These are phyloP conservation scores for Oeneis ivallda DNA, from an alignment of 2,888 invertebrate species.

Conservation along the genomic window DNA sequence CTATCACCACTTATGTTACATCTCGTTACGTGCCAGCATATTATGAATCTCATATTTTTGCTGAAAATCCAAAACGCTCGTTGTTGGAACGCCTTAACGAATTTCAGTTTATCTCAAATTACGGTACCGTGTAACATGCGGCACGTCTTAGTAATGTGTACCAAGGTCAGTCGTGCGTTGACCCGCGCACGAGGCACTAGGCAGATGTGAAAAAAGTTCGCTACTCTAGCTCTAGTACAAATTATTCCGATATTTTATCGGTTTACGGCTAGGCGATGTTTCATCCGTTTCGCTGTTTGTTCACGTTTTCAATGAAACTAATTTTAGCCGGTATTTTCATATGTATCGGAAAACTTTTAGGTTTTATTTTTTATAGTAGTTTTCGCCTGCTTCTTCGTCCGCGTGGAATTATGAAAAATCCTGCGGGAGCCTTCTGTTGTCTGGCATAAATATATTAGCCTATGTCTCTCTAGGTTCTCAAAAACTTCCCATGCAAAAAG, in stretches of 20 bases:
- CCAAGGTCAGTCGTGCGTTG: slow-evolving; percentile 31
- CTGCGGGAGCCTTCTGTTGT: too few relatives aligned
- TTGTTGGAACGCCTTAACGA: too few relatives aligned
- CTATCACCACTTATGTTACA: too few relatives aligned
- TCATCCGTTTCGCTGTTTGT: neutral
- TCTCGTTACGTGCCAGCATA: too few relatives aligned
- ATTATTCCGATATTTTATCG: slow-evolving; percentile 10
- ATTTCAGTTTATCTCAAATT: neutral
- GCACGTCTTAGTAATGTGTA: slow-evolving; percentile 8
- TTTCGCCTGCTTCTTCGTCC: too few relatives aligned
- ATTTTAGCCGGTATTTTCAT: neutral
- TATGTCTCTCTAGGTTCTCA: too few relatives aligned
- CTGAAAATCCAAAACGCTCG: too few relatives aligned
- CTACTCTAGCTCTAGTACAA: neutral
- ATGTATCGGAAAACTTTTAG: neutral
- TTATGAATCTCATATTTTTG: too few relatives aligned
- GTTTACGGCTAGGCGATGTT: neutral
- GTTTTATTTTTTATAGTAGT: neutral
- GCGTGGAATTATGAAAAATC: too few relatives aligned
- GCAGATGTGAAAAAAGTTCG: slow-evolving; percentile 15
- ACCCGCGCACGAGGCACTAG: slow-evolving; percentile 20
- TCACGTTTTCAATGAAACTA: slow-evolving; percentile 4
- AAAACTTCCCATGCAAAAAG: too few relatives aligned
- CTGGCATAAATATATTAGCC: too few relatives aligned
- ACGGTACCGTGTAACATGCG: slow-evolving; percentile 17